Evolutionary conservation across 1,140 invertebrate species (phyloP), one percentile per base, ranked within the genome.

Genomic region (Monochamus saltuarius): DNA sequence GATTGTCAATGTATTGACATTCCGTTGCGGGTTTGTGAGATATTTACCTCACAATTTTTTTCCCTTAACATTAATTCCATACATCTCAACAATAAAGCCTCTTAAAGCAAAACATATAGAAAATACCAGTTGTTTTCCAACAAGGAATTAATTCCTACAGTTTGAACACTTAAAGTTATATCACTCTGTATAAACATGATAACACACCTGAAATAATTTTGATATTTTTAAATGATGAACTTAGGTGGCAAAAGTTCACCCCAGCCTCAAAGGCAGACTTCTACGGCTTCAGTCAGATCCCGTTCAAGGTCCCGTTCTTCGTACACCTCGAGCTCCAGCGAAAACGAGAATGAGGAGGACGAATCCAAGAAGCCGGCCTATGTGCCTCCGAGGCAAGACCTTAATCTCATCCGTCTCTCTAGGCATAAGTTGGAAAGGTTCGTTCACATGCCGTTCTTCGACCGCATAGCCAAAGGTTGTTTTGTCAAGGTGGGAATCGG

Each of bases 401-500:
- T 98, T 7, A 90, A 90, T 74, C 90, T 90, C 78, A 87, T 98
- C 51, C 82, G 95, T 58, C 75, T 99, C 6, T 97, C 94, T 22
- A 86, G 96, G 67, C 87, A 91, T 75, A 97, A 97, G 80, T 82
- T 98, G 75, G 95, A 98, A 79, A 50, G 47, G 47, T 50, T 97
- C 77, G 92, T 98, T 13, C 95, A 99, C 80, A 82, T 97, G 65
- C 97, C 97, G 11, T 97, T 97, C 76, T 99, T 99, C 72, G 86
- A 88, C 62, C 83, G 89, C 43, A 90, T 95, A 2, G 93, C 93
- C 1, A 84, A 85, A 61, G 96, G 96, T 22, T 98, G 94, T 77
- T 99, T 94, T 80, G 97, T 99, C 0, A 82, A 95, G 19, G 94
- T 99, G 73, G 94, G 95, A 17, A 98, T 99, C 69, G 97, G 97